Conservation (phyloP, 2,888 invertebrate genomes). For the Oxystoma pomonae region DNA sequence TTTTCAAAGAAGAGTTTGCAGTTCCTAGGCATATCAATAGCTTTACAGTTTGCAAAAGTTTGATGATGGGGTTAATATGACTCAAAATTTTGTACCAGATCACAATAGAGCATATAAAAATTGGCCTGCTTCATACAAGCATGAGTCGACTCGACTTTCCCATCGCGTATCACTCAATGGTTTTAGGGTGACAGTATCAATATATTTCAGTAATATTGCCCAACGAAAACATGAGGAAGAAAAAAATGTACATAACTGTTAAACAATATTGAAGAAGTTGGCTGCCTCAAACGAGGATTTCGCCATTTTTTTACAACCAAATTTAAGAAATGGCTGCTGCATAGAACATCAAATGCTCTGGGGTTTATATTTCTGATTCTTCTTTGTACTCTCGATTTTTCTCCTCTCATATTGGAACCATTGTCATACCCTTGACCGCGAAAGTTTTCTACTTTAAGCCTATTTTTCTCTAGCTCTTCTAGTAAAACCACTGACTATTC, state of each 20-base stretch:
- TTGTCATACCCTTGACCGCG: not conserved
- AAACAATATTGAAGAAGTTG: not conserved
- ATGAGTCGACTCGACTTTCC: not conserved
- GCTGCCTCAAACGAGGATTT: not conserved
- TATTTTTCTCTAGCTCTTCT: not conserved
- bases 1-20: not conserved
- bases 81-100: slow-evolving; percentile 7
- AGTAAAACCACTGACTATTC: not conserved
- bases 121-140: not conserved
- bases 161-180: not conserved
- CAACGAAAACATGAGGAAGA: not conserved
- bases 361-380: not conserved
- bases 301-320: not conserved
- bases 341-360: not conserved
- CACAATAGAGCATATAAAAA: slow-evolving; percentile 7
- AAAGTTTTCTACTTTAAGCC: not conserved
- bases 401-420: not conserved
- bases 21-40: not conserved
- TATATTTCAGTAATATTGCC: not conserved
- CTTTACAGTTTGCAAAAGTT: not conserved
- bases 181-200: not conserved
- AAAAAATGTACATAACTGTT: not conserved
- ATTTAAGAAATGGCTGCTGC: not conserved
- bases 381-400: not conserved
- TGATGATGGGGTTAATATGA: slow-evolving; percentile 4